Conservation (phyloP, 2,113 vertebrate genomes). For the Pelecanoides urinatrix region DNA sequence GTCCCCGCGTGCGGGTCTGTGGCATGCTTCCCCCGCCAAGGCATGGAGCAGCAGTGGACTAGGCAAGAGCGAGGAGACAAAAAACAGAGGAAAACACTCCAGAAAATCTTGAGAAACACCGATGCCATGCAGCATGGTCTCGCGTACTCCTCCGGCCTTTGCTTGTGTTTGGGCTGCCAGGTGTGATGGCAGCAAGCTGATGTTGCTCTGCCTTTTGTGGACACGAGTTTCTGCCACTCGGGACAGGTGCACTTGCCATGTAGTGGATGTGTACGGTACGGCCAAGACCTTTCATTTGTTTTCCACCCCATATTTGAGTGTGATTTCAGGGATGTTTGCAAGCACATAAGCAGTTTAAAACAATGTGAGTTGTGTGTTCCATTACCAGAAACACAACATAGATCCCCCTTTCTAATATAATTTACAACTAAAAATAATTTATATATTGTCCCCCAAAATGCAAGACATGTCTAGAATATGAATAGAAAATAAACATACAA, state of each 20-base stretch:
- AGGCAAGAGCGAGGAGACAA: not conserved
- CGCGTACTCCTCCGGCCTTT: not conserved
- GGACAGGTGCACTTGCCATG: not conserved
- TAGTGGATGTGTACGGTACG: not conserved
- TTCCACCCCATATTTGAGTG: rapidly evolving
- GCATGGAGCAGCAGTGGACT: not conserved
- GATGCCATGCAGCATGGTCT: not conserved
- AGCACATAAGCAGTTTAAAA: not conserved
- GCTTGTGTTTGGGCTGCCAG: not conserved
- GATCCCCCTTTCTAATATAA: not conserved
- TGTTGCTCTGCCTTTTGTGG: not conserved
- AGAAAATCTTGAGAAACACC: not conserved
- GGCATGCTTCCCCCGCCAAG: rapidly evolving
- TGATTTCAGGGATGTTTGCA: not conserved
- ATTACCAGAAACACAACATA: not conserved
- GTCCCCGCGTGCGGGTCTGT: rapidly evolving
- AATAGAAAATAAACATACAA: not conserved
- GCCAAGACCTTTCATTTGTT: not conserved
- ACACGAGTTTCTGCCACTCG: rapidly evolving
- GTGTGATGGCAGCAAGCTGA: not conserved
- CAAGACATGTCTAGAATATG: not conserved
- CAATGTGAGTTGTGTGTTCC: not conserved
- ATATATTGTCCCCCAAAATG: not conserved
- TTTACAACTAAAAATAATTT: not conserved
- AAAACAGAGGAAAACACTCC: not conserved